A percentile compares a stretch with the other conserved stretches of the same genome.
phyloP scores from a whole-genome alignment of 2,888 invertebrate genomes.

The Ditylenchus weischeri region DNA sequence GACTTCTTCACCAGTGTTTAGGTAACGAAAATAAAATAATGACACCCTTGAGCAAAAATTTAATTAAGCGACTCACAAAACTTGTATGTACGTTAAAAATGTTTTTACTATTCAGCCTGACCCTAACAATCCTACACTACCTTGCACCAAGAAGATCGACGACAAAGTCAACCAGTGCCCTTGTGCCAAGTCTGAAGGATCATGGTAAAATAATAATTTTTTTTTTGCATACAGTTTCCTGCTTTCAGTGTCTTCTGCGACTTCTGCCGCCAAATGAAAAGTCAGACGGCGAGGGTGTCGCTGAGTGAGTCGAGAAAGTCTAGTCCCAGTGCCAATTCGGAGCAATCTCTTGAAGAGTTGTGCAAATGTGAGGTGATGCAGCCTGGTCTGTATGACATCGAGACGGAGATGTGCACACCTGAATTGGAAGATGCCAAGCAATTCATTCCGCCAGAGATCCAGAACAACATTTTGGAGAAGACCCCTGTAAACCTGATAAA shows the following conservation, averaged over 20 bases:
- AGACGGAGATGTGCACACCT: slow-evolving; percentile 59
- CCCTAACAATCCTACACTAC: slow-evolving; percentile 56
- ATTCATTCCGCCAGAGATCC: slow-evolving; percentile 57
- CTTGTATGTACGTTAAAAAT: slow-evolving; percentile 16
- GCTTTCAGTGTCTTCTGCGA: slow-evolving; percentile 55
- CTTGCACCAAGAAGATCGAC: slow-evolving; percentile 57
- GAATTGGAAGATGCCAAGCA: slow-evolving; percentile 57
- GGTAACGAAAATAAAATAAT: not conserved
- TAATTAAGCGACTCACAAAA: too few relatives aligned
- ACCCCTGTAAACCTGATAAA: slow-evolving; percentile 44
- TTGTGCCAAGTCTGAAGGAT: slow-evolving; percentile 56
- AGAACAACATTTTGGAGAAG: slow-evolving; percentile 56
- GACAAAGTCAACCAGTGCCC: slow-evolving; percentile 58
- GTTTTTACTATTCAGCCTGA: slow-evolving; percentile 37
- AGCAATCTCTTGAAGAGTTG: slow-evolving; percentile 37
- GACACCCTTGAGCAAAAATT: slow-evolving; percentile 2
- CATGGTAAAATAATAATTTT: slow-evolving; percentile 41
- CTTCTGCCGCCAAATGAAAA: slow-evolving; percentile 56
- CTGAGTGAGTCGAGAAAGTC: slow-evolving; percentile 36
- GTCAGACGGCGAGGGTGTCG: slow-evolving; percentile 48
- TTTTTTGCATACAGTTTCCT: not conserved
- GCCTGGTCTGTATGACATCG: slow-evolving; percentile 58
- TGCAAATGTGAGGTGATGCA: slow-evolving; percentile 56
- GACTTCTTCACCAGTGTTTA: too few relatives aligned
- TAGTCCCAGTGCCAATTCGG: slow-evolving; percentile 10